Percentiles rank a stretch among this genome's conserved stretches.
These are phyloP conservation scores for Haliclona indistincta DNA, from an alignment of 37 sponge, comb jelly and placozoan genomes.

Conservation along the genomic window DNA sequence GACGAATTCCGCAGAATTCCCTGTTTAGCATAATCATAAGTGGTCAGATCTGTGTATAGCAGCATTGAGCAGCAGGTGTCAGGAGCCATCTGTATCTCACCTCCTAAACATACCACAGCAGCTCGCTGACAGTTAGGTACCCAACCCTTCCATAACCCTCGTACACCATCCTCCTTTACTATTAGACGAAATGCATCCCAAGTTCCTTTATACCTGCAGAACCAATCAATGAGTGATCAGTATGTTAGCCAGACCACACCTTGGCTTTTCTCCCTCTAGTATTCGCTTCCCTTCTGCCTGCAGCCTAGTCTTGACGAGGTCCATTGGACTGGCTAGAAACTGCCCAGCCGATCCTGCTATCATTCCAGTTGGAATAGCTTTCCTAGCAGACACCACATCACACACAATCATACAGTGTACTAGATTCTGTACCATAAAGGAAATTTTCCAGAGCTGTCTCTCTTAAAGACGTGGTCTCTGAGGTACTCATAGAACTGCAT, in stretches of 20 bases:
- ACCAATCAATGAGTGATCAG: background rate
- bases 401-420: background rate
- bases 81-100: too few species aligned
- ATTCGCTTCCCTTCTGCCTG: slow-evolving; percentile 85
- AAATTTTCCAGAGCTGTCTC: slow-evolving; percentile 48
- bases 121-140: slow-evolving; percentile 88
- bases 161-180: slow-evolving; percentile 56
- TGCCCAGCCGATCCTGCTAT: slow-evolving; percentile 71
- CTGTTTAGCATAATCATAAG: slow-evolving; percentile 83
- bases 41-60: slow-evolving; percentile 60
- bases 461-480: slow-evolving; percentile 65
- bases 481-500: slow-evolving; percentile 81
- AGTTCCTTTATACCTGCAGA: slow-evolving; percentile 62
- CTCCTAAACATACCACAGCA: slow-evolving; percentile 85
- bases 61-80: background rate
- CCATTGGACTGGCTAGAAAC: slow-evolving; percentile 88
- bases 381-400: slow-evolving; percentile 43
- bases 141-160: slow-evolving; percentile 85
- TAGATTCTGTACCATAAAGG: slow-evolving; percentile 58
- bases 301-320: slow-evolving; percentile 78
- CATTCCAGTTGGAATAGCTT: slow-evolving; percentile 81
- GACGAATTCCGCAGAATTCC: slow-evolving; percentile 50
- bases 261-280: slow-evolving; percentile 60
- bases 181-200: slow-evolving; percentile 67
- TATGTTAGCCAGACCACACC: slow-evolving; percentile 12